Evolutionary conservation across 2,888 invertebrate species (phyloP).

Genomic region (Erebia ligea): DNA sequence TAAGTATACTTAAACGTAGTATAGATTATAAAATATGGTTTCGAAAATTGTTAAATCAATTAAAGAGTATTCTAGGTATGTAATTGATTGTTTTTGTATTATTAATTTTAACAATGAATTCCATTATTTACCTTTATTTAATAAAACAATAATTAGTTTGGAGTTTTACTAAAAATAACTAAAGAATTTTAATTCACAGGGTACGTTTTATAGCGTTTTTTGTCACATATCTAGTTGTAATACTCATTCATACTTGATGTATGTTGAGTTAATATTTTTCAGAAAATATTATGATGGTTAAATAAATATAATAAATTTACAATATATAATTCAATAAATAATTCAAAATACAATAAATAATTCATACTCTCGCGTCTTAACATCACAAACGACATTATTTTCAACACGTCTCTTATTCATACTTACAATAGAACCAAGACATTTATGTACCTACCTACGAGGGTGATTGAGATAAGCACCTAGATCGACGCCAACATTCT

Average conservation of each 20-base stretch:
- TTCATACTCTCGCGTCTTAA: conserved; percentile 4
- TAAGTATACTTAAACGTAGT: too few species aligned
- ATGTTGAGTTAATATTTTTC: background rate
- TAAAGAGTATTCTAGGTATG: background rate
- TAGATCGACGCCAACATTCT: background rate
- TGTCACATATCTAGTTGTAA: background rate
- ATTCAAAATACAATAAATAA: conserved; percentile 16
- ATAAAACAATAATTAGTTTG: background rate
- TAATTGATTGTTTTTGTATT: background rate
- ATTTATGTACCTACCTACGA: conserved; percentile 25
- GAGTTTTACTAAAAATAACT: conserved; percentile 1
- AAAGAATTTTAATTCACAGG: conserved; percentile 1
- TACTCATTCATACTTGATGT: background rate
- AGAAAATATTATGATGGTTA: conserved; percentile 4
- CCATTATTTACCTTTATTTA: background rate
- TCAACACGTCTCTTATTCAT: conserved; percentile 23
- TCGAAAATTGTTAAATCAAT: too few species aligned
- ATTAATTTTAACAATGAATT: background rate
- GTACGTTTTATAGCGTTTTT: background rate
- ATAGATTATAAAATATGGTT: too few species aligned
- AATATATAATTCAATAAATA: conserved; percentile 20
- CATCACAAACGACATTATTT: conserved; percentile 11
- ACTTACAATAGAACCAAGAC: conserved; percentile 31
- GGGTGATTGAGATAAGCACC: conserved; percentile 33
- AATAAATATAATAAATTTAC: background rate